Percentiles rank a stretch among this genome's conserved stretches.
phyloP scores from a whole-genome alignment of 2,888 invertebrate species.

The Galeruca laticollis region DNA sequence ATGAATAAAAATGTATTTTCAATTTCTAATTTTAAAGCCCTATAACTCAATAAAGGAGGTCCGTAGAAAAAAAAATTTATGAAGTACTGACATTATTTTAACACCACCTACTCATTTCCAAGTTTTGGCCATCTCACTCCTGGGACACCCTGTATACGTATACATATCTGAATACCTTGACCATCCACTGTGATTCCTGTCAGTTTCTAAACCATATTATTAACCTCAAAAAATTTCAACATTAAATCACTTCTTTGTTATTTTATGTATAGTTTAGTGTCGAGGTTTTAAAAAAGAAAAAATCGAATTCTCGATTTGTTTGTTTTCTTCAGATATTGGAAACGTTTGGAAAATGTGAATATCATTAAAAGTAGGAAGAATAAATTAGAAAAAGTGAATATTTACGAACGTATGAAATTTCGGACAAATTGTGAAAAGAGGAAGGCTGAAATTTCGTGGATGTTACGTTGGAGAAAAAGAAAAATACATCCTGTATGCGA shows the following conservation, averaged over 20 bases:
- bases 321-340: slow-evolving; percentile 43
- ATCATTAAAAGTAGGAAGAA: slow-evolving; percentile 48
- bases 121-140: too few relatives aligned
- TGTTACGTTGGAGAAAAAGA: slow-evolving; percentile 44
- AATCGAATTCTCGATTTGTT: too few relatives aligned
- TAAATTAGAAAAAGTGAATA: background rate
- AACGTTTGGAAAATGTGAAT: slow-evolving; percentile 43
- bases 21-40: too few relatives aligned
- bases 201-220: background rate
- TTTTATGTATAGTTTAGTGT: background rate
- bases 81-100: too few relatives aligned
- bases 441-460: slow-evolving; percentile 22
- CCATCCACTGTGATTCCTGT: slow-evolving; percentile 11
- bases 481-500: slow-evolving; percentile 42
- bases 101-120: too few relatives aligned
- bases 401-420: background rate
- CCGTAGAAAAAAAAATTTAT: too few relatives aligned
- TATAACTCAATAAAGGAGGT: too few relatives aligned
- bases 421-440: slow-evolving; percentile 19
- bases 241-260: slow-evolving; percentile 1
- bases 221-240: slow-evolving; percentile 3
- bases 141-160: background rate
- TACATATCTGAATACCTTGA: background rate
- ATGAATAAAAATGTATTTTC: too few relatives aligned
- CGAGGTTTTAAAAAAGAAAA: background rate